A percentile compares a stretch with the other conserved stretches of the same genome.
Conservation (phyloP, 2,797 vertebrate genomes). For the Pangasius sanitwongsei region DNA sequence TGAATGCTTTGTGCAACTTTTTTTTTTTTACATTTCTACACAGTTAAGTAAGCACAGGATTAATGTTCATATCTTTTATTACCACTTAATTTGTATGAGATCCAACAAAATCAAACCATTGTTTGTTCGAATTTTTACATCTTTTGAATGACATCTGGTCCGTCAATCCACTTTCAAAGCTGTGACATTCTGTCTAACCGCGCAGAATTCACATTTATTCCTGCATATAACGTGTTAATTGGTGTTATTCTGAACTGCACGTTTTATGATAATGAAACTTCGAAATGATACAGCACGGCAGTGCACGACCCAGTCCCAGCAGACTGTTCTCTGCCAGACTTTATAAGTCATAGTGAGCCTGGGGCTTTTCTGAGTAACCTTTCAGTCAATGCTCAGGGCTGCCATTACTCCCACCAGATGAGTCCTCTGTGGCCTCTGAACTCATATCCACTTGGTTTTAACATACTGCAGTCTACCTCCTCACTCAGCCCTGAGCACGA, state of each 20-base stretch:
- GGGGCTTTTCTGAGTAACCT: conserved; percentile 35
- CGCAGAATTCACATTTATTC: background rate
- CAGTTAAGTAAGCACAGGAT: background rate
- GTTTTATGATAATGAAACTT: conserved; percentile 20
- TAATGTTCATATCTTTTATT: background rate
- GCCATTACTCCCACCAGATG: conserved; percentile 23
- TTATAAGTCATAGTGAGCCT: conserved; percentile 21
- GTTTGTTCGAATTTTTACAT: background rate
- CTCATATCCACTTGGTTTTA: background rate
- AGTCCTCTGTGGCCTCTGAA: conserved; percentile 25
- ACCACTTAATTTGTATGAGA: background rate
- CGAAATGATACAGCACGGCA: background rate
- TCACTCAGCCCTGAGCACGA: conserved; percentile 9
- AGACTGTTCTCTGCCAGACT: conserved; percentile 15
- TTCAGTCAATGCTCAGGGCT: background rate
- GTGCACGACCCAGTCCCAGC: conserved; percentile 7
- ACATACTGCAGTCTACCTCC: conserved; percentile 10
- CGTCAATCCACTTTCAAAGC: background rate
- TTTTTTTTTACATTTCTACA: background rate
- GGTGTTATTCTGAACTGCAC: background rate
- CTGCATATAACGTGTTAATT: background rate
- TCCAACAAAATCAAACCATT: background rate
- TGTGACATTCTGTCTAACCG: background rate
- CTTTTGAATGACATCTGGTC: background rate
- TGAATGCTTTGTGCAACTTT: background rate